A percentile compares a stretch with the other conserved stretches of the same genome.
Conservation (phyloP, 2,113 vertebrate species). For the Arizona elegans region DNA sequence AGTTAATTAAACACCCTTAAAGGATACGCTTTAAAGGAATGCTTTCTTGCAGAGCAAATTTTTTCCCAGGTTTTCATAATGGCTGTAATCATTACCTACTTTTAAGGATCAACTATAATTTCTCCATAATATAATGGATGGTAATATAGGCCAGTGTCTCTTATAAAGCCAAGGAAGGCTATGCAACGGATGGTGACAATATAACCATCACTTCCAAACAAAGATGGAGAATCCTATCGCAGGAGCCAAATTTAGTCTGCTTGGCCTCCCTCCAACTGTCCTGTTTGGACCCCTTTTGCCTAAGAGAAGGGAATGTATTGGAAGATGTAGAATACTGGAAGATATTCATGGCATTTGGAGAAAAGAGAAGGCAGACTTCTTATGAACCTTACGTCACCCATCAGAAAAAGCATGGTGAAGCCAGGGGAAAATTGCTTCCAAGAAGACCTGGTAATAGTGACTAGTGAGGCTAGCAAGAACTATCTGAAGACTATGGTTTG, state of each 20-base stretch:
- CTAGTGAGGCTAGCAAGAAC: background rate
- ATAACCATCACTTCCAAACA: background rate
- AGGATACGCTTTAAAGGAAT: conserved; percentile 1
- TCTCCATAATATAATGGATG: background rate
- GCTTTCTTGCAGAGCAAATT: conserved; percentile 49
- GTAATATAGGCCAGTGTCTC: background rate
- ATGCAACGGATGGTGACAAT: background rate
- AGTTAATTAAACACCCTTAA: conserved; percentile 63
- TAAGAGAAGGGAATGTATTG: background rate
- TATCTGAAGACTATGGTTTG: background rate
- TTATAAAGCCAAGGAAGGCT: background rate
- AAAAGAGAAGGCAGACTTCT: background rate
- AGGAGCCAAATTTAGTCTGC: background rate
- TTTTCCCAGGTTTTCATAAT: conserved; percentile 26
- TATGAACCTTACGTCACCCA: background rate
- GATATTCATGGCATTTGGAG: background rate
- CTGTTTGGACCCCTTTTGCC: background rate
- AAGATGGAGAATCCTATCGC: background rate
- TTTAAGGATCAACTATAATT: conserved; percentile 19
- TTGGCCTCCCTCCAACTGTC: background rate
- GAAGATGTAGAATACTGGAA: background rate
- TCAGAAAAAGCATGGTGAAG: background rate
- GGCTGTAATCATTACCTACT: conserved; percentile 23
- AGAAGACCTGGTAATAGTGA: background rate
- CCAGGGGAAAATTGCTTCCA: background rate